These are phyloP conservation scores for Gobio occitaniae DNA, from an alignment of 2,797 vertebrate species.

Conservation along the genomic window DNA sequence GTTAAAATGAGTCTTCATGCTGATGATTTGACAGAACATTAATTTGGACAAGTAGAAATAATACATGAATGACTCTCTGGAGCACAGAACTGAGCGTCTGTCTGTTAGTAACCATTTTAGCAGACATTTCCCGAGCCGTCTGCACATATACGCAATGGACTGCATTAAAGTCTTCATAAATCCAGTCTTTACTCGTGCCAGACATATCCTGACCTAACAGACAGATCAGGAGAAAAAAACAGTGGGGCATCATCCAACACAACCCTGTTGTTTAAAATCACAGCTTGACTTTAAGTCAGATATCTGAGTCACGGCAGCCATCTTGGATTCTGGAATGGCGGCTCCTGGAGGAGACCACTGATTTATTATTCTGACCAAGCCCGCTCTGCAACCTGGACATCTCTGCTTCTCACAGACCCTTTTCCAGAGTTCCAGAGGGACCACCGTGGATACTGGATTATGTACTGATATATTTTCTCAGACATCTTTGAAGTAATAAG, in stretches of 20 bases:
- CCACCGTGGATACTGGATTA: conserved; percentile 22
- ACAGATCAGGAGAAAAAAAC: conserved; percentile 66
- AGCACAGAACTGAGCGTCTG: conserved; percentile 46
- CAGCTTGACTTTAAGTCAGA: conserved; percentile 57
- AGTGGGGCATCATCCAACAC: conserved; percentile 53
- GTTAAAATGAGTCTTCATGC: conserved; percentile 61
- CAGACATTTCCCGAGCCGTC: conserved; percentile 63
- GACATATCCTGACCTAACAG: conserved; percentile 65
- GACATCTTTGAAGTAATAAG: conserved; percentile 20
- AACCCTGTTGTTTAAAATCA: conserved; percentile 69
- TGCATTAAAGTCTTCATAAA: conserved; percentile 81
- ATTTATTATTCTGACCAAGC: conserved; percentile 45
- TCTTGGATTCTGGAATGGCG: conserved; percentile 63
- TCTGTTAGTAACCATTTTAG: conserved; percentile 72
- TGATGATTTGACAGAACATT: conserved; percentile 71
- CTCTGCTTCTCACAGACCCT: conserved; percentile 32
- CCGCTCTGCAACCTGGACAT: conserved; percentile 31
- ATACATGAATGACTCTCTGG: conserved; percentile 64
- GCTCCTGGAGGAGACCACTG: conserved; percentile 40
- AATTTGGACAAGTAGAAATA: conserved; percentile 68
- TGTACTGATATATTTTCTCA: conserved; percentile 22
- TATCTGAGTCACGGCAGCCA: conserved; percentile 71
- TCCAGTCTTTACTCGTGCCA: conserved; percentile 68
- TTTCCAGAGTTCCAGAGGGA: conserved; percentile 42
- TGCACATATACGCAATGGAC: conserved; percentile 70